Percentiles rank a stretch among this genome's conserved stretches.
phyloP scores from a whole-genome alignment of 37 sponge, comb jelly and placozoan genomes.

The Tethya wilhelma region DNA sequence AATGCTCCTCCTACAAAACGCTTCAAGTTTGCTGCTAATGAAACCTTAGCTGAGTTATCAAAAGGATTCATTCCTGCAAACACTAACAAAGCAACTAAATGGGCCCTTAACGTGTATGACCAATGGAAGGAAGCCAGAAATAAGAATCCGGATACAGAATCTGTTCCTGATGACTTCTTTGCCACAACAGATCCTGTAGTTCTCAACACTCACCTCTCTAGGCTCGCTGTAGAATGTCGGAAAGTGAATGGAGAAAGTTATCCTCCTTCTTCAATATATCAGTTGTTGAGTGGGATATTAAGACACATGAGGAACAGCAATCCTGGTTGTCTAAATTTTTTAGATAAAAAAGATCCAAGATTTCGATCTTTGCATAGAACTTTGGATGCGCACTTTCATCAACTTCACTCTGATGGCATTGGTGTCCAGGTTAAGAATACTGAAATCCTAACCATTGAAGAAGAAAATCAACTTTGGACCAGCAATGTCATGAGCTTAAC shows the following conservation, averaged over 20 bases:
- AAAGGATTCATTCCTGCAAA: too few relatives aligned
- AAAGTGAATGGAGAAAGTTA: constrained; percentile 1
- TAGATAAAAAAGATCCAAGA: not conserved
- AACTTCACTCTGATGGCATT: constrained; percentile 4
- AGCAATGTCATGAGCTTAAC: too few relatives aligned
- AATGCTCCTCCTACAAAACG: too few relatives aligned
- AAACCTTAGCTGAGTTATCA: too few relatives aligned
- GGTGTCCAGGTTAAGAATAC: not conserved
- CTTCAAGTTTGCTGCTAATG: too few relatives aligned
- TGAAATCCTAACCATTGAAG: not conserved
- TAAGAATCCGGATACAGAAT: too few relatives aligned
- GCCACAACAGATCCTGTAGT: too few relatives aligned
- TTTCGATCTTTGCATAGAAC: not conserved
- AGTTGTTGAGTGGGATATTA: constrained; percentile 2
- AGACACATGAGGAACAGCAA: constrained; percentile 4
- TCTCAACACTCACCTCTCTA: constrained; percentile 6
- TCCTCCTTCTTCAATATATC: constrained; percentile 3
- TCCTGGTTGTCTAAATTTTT: not conserved
- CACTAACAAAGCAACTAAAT: too few relatives aligned
- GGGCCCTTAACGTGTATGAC: too few relatives aligned
- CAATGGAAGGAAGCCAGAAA: too few relatives aligned
- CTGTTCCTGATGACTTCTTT: too few relatives aligned
- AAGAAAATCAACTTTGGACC: not conserved
- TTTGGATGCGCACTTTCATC: not conserved
- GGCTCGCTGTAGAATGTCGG: not conserved